Conservation (phyloP, 2,888 invertebrate genomes). For the Eristalinus sepulchralis region DNA sequence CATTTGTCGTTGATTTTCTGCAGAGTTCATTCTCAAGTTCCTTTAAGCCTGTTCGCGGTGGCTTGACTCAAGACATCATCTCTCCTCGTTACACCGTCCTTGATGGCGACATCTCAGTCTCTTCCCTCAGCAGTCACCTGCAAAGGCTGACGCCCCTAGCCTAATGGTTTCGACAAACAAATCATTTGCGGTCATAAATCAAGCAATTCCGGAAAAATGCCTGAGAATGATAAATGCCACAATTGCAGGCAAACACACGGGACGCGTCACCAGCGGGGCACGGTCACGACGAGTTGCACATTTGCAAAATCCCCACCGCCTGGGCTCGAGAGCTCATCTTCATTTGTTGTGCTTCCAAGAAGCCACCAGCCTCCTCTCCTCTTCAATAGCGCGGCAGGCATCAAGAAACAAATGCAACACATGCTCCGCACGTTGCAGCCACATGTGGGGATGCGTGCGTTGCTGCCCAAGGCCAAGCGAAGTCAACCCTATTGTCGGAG, state of each 20-base stretch:
- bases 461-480: constrained; percentile 66
- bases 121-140: background rate
- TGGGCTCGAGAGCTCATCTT: constrained; percentile 60
- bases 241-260: constrained; percentile 12
- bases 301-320: constrained; percentile 12
- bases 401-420: background rate
- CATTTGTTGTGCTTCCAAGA: constrained; percentile 56
- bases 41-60: too few species aligned
- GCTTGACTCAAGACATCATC: background rate
- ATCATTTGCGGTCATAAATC: constrained; percentile 15
- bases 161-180: constrained; percentile 9
- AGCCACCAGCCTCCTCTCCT: constrained; percentile 54
- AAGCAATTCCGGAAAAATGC: constrained; percentile 44
- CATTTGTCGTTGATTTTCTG: too few species aligned
- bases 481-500: constrained; percentile 66
- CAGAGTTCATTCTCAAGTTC: too few species aligned
- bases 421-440: background rate
- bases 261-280: background rate
- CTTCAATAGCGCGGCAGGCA: constrained; percentile 58
- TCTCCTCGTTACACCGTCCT: background rate
- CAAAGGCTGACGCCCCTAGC: background rate
- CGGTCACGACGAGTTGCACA: background rate
- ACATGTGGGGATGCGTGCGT: constrained; percentile 43
- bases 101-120: background rate
- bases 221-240: constrained; percentile 63